These are phyloP conservation scores for Phalera bucephala DNA, from an alignment of 2,888 invertebrate genomes.

Conservation along the genomic window DNA sequence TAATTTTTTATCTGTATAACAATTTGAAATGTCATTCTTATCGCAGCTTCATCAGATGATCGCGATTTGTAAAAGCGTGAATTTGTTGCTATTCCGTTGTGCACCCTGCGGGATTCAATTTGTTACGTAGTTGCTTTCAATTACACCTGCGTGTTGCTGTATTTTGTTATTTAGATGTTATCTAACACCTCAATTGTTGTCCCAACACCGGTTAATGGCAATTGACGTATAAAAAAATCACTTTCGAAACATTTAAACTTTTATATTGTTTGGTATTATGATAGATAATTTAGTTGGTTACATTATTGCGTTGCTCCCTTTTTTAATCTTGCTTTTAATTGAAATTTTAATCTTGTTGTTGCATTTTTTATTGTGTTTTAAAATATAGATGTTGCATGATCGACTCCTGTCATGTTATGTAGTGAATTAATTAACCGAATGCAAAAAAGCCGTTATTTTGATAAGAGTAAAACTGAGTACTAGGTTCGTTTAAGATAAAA, in stretches of 20 bases:
- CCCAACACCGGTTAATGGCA: background rate
- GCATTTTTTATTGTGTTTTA: background rate
- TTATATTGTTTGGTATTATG: slow-evolving; percentile 1
- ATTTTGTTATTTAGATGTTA: slow-evolving; percentile 37
- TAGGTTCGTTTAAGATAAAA: too few species aligned
- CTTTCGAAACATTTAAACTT: slow-evolving; percentile 2
- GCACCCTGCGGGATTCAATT: slow-evolving; percentile 37
- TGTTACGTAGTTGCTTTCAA: slow-evolving; percentile 40
- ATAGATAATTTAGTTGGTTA: background rate
- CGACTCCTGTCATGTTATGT: too few species aligned
- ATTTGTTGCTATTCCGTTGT: slow-evolving; percentile 27
- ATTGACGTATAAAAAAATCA: background rate
- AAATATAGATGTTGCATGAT: background rate
- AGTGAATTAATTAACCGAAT: too few species aligned
- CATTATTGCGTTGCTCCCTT: background rate
- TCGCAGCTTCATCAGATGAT: slow-evolving; percentile 8
- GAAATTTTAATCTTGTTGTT: background rate
- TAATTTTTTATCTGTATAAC: background rate
- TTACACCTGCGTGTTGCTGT: slow-evolving; percentile 29
- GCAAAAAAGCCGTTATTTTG: too few species aligned
- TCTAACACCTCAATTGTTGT: slow-evolving; percentile 26
- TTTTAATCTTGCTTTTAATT: background rate
- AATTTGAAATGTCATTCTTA: slow-evolving; percentile 8
- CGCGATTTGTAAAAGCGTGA: slow-evolving; percentile 28
- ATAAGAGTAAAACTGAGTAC: too few species aligned